phyloP scores from a whole-genome alignment of 2,113 vertebrate genomes.

The Indri indri region DNA sequence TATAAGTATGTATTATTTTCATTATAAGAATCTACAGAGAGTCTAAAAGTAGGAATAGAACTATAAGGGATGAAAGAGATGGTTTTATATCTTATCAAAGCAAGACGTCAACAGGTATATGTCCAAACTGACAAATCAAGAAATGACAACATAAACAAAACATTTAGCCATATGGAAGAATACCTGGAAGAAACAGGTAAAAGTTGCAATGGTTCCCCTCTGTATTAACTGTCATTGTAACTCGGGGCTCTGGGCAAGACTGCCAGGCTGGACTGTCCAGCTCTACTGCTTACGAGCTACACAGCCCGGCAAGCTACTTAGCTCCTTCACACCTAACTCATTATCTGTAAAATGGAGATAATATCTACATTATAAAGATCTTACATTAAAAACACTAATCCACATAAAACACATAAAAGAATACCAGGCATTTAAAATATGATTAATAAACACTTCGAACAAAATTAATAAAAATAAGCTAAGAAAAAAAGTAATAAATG shows the following conservation, averaged over 20 bases:
- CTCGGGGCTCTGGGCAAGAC: not conserved
- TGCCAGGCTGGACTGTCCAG: not conserved
- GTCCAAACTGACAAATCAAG: not conserved
- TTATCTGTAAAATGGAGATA: not conserved
- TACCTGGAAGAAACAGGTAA: not conserved
- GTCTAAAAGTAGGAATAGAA: no score
- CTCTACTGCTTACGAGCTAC: not conserved
- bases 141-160: not conserved
- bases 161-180: not conserved
- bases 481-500: not conserved
- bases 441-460: not conserved
- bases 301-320: not conserved
- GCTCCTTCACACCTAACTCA: not conserved
- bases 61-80: not conserved
- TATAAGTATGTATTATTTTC: not conserved
- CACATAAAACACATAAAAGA: not conserved
- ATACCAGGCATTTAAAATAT: not conserved
- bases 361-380: not conserved
- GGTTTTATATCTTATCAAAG: rapidly evolving
- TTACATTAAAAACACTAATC: not conserved
- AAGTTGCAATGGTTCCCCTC: not conserved
- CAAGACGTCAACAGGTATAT: not conserved
- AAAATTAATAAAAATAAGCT: not conserved
- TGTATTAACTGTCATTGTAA: not conserved
- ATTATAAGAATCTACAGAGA: not conserved